Conservation (phyloP, 2,113 vertebrate genomes). For the Hippocampus abdominalis region DNA sequence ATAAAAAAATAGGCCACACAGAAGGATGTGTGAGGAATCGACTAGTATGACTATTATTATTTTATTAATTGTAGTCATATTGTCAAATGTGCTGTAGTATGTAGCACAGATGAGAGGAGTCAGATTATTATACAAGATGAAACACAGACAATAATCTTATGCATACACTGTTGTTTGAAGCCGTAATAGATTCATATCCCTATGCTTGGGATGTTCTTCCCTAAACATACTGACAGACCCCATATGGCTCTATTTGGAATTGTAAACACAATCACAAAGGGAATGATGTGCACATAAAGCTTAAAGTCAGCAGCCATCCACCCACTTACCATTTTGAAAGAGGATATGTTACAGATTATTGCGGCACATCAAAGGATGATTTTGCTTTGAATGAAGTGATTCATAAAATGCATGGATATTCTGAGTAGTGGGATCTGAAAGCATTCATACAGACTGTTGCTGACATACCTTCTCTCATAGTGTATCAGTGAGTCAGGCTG, state of each 20-base stretch:
- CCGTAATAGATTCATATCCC: too few species aligned
- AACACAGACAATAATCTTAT: too few species aligned
- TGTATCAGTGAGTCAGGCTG: conserved; percentile 54
- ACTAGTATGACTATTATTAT: too few species aligned
- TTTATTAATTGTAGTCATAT: too few species aligned
- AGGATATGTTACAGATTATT: conserved; percentile 45
- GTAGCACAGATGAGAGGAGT: too few species aligned
- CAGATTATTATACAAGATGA: too few species aligned
- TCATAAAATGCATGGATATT: conserved; percentile 35
- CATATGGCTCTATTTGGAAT: conserved; percentile 44
- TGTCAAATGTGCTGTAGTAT: too few species aligned
- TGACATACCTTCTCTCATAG: conserved; percentile 52
- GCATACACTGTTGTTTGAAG: too few species aligned
- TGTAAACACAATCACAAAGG: conserved; percentile 43
- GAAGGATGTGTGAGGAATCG: too few species aligned
- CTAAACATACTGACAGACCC: conserved; percentile 47
- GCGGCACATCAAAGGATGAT: conserved; percentile 53
- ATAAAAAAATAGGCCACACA: too few species aligned
- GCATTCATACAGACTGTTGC: conserved; percentile 50
- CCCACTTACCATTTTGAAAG: conserved; percentile 52
- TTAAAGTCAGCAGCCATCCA: conserved; percentile 49
- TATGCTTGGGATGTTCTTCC: conserved; percentile 58
- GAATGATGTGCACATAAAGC: conserved; percentile 55
- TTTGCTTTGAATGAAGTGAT: conserved; percentile 57
- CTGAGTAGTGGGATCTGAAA: conserved; percentile 57